Evolutionary conservation across 2,888 invertebrate genomes (phyloP).

Genomic region (Bembecia ichneumoniformis): DNA sequence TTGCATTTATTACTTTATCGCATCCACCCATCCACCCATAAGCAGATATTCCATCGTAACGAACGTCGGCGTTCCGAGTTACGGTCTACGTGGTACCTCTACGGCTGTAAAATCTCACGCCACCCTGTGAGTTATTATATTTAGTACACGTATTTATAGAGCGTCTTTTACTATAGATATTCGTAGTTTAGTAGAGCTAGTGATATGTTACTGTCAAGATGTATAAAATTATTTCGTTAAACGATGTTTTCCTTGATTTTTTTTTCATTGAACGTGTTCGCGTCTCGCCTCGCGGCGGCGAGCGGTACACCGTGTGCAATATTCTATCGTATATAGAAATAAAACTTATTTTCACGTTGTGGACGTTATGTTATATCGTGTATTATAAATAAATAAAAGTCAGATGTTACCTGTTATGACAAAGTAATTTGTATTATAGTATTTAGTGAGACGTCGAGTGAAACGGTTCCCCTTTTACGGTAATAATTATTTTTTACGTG

Average conservation of each 20-base stretch:
- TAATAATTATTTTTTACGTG: conserved; percentile 39
- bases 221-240: conserved; percentile 38
- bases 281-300: background rate
- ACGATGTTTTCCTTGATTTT: conserved; percentile 34
- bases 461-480: conserved; percentile 34
- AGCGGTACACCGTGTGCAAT: conserved; percentile 62
- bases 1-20: conserved; percentile 55
- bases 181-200: conserved; percentile 57
- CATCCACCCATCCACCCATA: conserved; percentile 15
- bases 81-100: conserved; percentile 62
- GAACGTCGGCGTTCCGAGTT: conserved; percentile 35
- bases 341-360: conserved; percentile 67
- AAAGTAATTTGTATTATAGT: conserved; percentile 68
- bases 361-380: conserved; percentile 53
- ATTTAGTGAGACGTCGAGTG: conserved; percentile 35
- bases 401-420: conserved; percentile 73
- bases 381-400: conserved; percentile 62
- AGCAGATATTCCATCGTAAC: conserved; percentile 39
- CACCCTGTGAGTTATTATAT: conserved; percentile 34
- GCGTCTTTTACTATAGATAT: conserved; percentile 28
- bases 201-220: conserved; percentile 45
- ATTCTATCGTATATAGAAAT: conserved; percentile 67
- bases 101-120: conserved; percentile 56
- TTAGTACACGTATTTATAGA: conserved; percentile 55
- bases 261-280: conserved; percentile 3